Conservation (phyloP, 2,113 vertebrate species). For the Scatophagus argus region DNA sequence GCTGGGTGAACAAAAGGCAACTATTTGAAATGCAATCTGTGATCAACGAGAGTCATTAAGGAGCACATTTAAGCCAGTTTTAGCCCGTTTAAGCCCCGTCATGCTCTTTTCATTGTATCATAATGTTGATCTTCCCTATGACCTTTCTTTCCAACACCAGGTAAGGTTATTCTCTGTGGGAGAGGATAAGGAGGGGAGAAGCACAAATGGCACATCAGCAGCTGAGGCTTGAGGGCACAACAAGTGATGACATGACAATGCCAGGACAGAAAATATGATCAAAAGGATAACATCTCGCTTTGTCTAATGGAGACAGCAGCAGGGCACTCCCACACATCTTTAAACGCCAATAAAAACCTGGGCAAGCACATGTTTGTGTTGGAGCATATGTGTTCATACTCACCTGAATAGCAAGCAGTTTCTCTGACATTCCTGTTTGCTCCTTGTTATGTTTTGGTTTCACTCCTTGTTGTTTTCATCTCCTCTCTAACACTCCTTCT, state of each 20-base stretch:
- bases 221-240: constrained; percentile 18
- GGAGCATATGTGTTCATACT: constrained; percentile 10
- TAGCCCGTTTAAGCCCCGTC: constrained; percentile 41
- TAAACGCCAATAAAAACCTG: constrained; percentile 35
- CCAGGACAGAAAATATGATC: constrained; percentile 19
- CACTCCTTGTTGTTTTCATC: constrained; percentile 43
- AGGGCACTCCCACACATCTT: constrained; percentile 31
- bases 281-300: constrained; percentile 19
- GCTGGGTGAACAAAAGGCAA: constrained; percentile 62
- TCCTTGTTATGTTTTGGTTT: constrained; percentile 36
- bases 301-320: constrained; percentile 14
- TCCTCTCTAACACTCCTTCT: constrained; percentile 29
- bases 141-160: constrained; percentile 31
- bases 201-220: constrained; percentile 28
- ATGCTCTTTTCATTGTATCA: constrained; percentile 30
- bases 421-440: constrained; percentile 17
- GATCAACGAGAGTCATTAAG: constrained; percentile 56
- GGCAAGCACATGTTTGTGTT: constrained; percentile 32
- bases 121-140: constrained; percentile 49
- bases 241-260: constrained; percentile 20
- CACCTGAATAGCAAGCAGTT: background rate
- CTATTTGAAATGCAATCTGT: constrained; percentile 65
- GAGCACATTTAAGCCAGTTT: constrained; percentile 54
- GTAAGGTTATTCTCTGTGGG: constrained; percentile 2
- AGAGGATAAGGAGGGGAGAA: constrained; percentile 4